Evolutionary conservation across 1,140 invertebrate genomes (phyloP), one percentile per base, ranked within the genome.

Genomic region (Panagrolaimus sp.): DNA sequence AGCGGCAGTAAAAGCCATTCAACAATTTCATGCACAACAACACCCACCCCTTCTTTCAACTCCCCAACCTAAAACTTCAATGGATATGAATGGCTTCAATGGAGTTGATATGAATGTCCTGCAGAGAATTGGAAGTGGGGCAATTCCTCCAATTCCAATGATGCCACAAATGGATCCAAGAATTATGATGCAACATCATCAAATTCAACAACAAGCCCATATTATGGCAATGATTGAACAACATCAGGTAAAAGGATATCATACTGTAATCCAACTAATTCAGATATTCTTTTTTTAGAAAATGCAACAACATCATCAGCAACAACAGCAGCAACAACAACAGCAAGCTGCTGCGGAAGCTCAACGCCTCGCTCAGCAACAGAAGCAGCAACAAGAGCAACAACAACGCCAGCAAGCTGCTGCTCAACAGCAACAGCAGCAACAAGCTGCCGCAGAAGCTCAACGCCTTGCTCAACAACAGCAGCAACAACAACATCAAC

Each of bases 401-500:
- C 52, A 58, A 28, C 52, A 58, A 58, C 52, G 52, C 32, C 32
- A 38, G 1, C 52, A 55, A 48, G 10, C 9, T 1, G 52, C 47
- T 48, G 52, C 52, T n/a, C 21, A 21, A 1, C 15, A n/a, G 17
- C 52, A 55, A 17, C 52, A 58, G 5, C 21, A 21, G 12, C 52
- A 58, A 24, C 28, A 26, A 28, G 52, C 52, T 24, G 52, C 48
- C 8, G 48, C 48, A 17, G 48, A 55, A 55, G 14, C 12, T 21
- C 52, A 58, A 17, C 15, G 28, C 3, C 52, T 26, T 12, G 14
- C 12, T 6, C 52, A 58, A 28, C 52, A 58, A 58, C 52, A 58
- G 14, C 52, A 58, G n/a, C 52, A 55, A 28, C 52, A 55, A 55
- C 52, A 55, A 55, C 52, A 55, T 26, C 52, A 58, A 58, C 52